Evolutionary conservation across 2,797 vertebrate species (phyloP), one percentile per base, ranked within the genome.

Genomic region (Lateolabrax maculatus): DNA sequence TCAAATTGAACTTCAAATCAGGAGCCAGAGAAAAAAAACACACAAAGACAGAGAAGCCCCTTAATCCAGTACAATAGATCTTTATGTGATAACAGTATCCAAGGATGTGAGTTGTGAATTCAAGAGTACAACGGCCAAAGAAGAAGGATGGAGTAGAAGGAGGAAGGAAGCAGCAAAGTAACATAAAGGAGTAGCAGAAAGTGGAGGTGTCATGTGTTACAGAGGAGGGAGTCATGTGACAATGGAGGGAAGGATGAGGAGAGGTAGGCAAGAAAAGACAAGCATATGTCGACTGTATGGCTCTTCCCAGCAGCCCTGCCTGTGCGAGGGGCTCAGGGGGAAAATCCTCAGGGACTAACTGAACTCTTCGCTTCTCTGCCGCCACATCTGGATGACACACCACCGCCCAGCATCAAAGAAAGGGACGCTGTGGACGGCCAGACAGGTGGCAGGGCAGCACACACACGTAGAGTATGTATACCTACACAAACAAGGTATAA

Each of bases 361-460:
- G 89, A 90, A 92, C 86, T 89, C 76, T 90, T 84, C n/a, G 37
- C 77, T 87, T 72, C 53, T 83, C 77, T 77, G 78, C 80, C 0
- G 23, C 78, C 84, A 92, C 92, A 93, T 93, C 90, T 93, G 92
- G 90, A 84, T 72, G 85, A 87, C 87, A 89, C 87, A 86, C 83
- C 64, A 70, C 52, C 43, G 74, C 34, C 55, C 41, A 2, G 71
- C 87, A 83, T 91, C 90, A 91, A 92, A 92, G 84, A 71, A 61
- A 5, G 57, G 52, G 64, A 77, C 0, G 3, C 41, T 48, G 71
- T 9, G 62, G 52, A 84, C n/a, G 9, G 75, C 66, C 73, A 66
- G 66, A 68, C 84, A 90, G 83, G 87, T 88, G 88, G 56, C 36
- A 49, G 46, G 58, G 65, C 23, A 43, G 29, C 53, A 44, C 71